Evolutionary conservation across 2,113 vertebrate genomes (phyloP).

Genomic region (Athene noctua): DNA sequence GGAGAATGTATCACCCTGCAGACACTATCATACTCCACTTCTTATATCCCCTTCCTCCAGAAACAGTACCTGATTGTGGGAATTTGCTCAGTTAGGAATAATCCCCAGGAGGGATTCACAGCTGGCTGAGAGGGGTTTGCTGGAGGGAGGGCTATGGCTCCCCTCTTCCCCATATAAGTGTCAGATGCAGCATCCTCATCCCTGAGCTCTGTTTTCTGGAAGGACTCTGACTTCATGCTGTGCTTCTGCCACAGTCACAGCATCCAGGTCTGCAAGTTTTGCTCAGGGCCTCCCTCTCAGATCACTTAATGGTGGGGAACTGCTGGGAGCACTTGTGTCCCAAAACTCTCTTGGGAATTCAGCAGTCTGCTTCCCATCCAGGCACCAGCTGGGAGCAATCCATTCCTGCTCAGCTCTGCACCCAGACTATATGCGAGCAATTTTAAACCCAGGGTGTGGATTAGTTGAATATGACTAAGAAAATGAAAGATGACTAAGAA

Average conservation of each 20-base stretch:
- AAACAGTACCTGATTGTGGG: neutral
- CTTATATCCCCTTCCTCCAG: neutral
- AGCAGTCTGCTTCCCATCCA: neutral
- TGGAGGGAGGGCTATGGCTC: neutral
- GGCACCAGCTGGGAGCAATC: neutral
- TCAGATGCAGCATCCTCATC: neutral
- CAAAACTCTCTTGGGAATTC: neutral
- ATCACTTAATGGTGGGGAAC: neutral
- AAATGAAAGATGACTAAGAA: conserved; percentile 41
- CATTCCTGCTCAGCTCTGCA: neutral
- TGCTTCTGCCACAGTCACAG: neutral
- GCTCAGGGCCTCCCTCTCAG: neutral
- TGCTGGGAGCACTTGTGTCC: neutral
- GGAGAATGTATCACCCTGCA: neutral
- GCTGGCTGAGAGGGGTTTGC: neutral
- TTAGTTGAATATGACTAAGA: conserved; percentile 29
- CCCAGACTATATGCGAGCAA: neutral
- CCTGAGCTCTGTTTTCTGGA: neutral
- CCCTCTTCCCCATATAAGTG: neutral
- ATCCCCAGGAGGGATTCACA: neutral
- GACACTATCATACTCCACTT: neutral
- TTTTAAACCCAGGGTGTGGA: neutral
- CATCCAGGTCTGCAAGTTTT: neutral
- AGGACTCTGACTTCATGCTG: neutral
- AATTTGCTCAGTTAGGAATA: neutral